These are phyloP conservation scores for Aspidapion aeneum DNA, from an alignment of 2,888 invertebrate species.

Conservation along the genomic window DNA sequence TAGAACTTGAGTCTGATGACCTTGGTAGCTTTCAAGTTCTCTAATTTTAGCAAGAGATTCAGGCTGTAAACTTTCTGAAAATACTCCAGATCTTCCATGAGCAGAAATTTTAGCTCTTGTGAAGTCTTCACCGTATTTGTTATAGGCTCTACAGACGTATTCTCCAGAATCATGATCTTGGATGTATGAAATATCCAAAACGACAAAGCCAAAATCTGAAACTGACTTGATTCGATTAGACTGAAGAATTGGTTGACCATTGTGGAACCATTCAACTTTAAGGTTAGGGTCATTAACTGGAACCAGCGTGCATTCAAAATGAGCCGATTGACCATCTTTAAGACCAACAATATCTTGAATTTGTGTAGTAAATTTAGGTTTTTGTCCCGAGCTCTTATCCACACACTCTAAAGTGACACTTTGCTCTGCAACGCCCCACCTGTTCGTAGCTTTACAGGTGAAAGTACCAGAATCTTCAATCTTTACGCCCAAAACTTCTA, in stretches of 20 bases:
- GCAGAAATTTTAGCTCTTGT: constrained; percentile 83
- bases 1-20: constrained; percentile 62
- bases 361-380: constrained; percentile 85
- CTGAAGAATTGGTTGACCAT: constrained; percentile 84
- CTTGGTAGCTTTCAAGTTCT: constrained; percentile 75
- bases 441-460: constrained; percentile 84
- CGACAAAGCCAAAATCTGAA: constrained; percentile 93
- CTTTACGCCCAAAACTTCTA: constrained; percentile 93
- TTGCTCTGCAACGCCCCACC: constrained; percentile 85
- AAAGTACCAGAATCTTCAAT: constrained; percentile 89
- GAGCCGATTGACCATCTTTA: constrained; percentile 90
- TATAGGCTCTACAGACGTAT: constrained; percentile 88
- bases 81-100: constrained; percentile 81
- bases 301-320: constrained; percentile 91
- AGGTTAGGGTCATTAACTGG: constrained; percentile 93
- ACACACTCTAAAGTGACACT: constrained; percentile 79
- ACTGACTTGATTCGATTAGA: constrained; percentile 90
- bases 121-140: constrained; percentile 87
- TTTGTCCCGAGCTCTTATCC: constrained; percentile 80
- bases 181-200: constrained; percentile 91
- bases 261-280: constrained; percentile 96
- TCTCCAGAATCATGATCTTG: constrained; percentile 92
- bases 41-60: constrained; percentile 85
- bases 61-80: constrained; percentile 85
- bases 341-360: constrained; percentile 79